phyloP scores from a whole-genome alignment of 2,113 vertebrate species.

The Cephalopterus ornatus region DNA sequence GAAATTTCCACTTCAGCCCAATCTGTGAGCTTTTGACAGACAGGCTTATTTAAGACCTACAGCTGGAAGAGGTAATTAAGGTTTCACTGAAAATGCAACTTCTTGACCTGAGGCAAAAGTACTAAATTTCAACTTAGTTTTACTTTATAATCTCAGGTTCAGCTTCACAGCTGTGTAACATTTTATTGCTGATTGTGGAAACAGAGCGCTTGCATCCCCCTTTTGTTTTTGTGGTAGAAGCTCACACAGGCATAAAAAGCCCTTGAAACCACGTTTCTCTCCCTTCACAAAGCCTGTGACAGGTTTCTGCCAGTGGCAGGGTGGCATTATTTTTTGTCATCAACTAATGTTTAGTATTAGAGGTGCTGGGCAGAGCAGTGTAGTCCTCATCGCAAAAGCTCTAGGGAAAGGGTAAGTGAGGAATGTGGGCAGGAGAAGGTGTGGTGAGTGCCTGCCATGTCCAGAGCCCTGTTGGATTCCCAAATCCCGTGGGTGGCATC shows the following conservation, averaged over 20 bases:
- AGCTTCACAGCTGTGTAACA: background rate
- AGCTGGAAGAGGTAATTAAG: slow-evolving; percentile 27
- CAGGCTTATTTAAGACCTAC: slow-evolving; percentile 7
- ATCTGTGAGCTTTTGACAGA: background rate
- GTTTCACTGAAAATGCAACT: background rate
- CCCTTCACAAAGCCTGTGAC: background rate
- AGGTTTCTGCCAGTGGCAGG: background rate
- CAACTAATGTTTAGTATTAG: background rate
- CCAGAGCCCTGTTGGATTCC: background rate
- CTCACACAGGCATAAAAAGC: background rate
- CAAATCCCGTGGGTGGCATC: background rate
- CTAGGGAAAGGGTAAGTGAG: background rate
- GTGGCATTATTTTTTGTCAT: background rate
- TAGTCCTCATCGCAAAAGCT: background rate
- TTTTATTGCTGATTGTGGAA: background rate
- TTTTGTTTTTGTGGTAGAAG: background rate
- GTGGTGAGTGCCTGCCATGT: background rate
- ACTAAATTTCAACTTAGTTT: background rate
- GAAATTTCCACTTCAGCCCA: slow-evolving; percentile 7
- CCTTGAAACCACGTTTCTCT: background rate
- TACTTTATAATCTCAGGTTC: background rate
- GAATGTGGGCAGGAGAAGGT: background rate
- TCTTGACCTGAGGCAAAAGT: background rate
- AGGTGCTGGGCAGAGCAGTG: background rate
- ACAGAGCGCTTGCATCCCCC: background rate